Percentiles rank a stretch among this genome's conserved stretches.
phyloP scores from a whole-genome alignment of 2,113 vertebrate species.

The Leptocoma aspasia region DNA sequence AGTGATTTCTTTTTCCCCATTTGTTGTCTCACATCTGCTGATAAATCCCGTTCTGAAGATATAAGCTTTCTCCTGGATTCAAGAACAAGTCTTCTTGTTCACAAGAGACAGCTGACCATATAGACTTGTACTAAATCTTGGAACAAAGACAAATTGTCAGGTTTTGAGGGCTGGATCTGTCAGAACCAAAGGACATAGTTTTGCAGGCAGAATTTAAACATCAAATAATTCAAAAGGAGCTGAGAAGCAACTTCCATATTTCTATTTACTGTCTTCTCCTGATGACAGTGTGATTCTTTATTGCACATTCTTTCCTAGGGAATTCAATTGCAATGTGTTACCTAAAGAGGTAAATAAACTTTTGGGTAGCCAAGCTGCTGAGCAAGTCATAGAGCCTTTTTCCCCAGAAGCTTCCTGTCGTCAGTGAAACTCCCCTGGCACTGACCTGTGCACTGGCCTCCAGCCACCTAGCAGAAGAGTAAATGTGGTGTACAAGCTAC shows the following conservation, averaged over 20 bases:
- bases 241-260: not conserved
- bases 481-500: not conserved
- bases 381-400: not conserved
- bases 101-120: not conserved
- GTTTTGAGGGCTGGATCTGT: not conserved
- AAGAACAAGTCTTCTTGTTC: not conserved
- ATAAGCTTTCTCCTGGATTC: not conserved
- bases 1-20: not conserved
- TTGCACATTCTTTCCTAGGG: not conserved
- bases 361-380: not conserved
- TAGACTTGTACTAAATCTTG: not conserved
- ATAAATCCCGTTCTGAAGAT: not conserved
- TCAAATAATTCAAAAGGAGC: not conserved
- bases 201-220: not conserved
- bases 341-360: not conserved
- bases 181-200: not conserved
- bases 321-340: not conserved
- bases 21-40: not conserved
- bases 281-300: not conserved
- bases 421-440: not conserved
- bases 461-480: not conserved
- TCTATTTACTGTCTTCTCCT: not conserved
- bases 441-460: slow-evolving; percentile 1
- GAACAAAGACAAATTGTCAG: not conserved
- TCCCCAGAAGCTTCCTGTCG: not conserved